These are phyloP conservation scores for Aleiodes testaceus DNA, from an alignment of 2,888 invertebrate species.

Conservation along the genomic window DNA sequence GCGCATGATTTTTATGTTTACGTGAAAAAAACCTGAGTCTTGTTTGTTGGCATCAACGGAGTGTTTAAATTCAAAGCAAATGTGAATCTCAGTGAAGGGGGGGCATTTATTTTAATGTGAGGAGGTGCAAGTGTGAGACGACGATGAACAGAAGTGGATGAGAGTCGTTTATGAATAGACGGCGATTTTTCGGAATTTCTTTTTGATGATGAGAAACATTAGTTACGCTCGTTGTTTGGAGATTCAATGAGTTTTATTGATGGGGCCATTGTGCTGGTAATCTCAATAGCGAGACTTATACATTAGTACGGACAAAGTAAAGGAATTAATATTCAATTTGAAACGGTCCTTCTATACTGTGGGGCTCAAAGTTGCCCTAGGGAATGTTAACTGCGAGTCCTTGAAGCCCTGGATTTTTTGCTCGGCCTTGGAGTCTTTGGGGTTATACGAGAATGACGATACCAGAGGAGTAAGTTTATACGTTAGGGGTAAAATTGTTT, in stretches of 20 bases:
- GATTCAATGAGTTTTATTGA: too few species aligned
- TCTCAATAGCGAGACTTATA: background rate
- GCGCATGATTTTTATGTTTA: slow-evolving; percentile 5
- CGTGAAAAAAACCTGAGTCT: background rate
- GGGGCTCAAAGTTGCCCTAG: slow-evolving; percentile 27
- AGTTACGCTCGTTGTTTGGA: too few species aligned
- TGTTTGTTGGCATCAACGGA: too few species aligned
- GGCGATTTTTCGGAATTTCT: too few species aligned
- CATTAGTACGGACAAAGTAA: slow-evolving; percentile 13
- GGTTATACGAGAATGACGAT: slow-evolving; percentile 55
- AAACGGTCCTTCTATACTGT: background rate
- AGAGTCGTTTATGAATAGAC: too few species aligned
- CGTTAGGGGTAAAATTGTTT: background rate
- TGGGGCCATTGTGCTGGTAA: too few species aligned
- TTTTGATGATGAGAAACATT: too few species aligned
- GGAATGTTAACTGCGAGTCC: slow-evolving; percentile 16
- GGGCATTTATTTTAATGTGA: too few species aligned
- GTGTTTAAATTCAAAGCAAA: too few species aligned
- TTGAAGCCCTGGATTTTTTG: slow-evolving; percentile 9
- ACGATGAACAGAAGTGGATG: too few species aligned
- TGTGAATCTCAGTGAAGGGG: too few species aligned
- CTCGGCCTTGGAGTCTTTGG: slow-evolving; percentile 19
- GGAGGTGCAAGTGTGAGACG: too few species aligned
- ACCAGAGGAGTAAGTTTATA: slow-evolving; percentile 59
- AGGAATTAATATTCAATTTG: slow-evolving; percentile 37